Percentiles rank a stretch among this genome's conserved stretches.
phyloP scores from a whole-genome alignment of 2,888 invertebrate genomes.

The Lochmaea crataegi region DNA sequence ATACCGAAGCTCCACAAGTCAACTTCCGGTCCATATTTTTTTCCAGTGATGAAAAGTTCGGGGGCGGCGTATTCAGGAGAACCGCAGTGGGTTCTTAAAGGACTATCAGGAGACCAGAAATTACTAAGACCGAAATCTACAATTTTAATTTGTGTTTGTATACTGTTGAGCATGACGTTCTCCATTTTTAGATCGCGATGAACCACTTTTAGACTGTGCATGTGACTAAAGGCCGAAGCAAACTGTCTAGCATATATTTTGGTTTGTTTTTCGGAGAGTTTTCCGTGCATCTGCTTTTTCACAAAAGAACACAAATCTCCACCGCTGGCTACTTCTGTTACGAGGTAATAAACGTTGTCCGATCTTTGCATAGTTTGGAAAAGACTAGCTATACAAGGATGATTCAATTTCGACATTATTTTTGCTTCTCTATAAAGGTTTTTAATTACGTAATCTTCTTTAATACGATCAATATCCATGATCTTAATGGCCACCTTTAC shows the following conservation, averaged over 20 bases:
- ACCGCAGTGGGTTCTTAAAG: constrained; percentile 81
- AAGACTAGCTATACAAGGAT: constrained; percentile 78
- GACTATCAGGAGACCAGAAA: constrained; percentile 70
- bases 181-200: constrained; percentile 85
- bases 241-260: constrained; percentile 73
- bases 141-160: constrained; percentile 77
- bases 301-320: constrained; percentile 78
- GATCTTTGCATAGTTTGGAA: constrained; percentile 75
- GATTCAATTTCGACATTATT: constrained; percentile 76
- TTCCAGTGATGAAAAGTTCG: constrained; percentile 77
- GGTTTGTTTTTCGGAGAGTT: constrained; percentile 70
- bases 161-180: constrained; percentile 78
- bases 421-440: constrained; percentile 79
- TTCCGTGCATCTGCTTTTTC: constrained; percentile 69
- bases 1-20: constrained; percentile 83
- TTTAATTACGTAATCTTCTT: constrained; percentile 78
- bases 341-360: constrained; percentile 78
- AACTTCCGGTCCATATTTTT: constrained; percentile 79
- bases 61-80: constrained; percentile 85
- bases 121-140: constrained; percentile 84
- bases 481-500: constrained; percentile 83
- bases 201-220: constrained; percentile 75
- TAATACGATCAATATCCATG: constrained; percentile 77
- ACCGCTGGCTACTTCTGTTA: constrained; percentile 78
- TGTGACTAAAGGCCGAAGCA: constrained; percentile 75